These are phyloP conservation scores for Myotis davidii DNA, from an alignment of 2,113 vertebrate species.

Conservation along the genomic window DNA sequence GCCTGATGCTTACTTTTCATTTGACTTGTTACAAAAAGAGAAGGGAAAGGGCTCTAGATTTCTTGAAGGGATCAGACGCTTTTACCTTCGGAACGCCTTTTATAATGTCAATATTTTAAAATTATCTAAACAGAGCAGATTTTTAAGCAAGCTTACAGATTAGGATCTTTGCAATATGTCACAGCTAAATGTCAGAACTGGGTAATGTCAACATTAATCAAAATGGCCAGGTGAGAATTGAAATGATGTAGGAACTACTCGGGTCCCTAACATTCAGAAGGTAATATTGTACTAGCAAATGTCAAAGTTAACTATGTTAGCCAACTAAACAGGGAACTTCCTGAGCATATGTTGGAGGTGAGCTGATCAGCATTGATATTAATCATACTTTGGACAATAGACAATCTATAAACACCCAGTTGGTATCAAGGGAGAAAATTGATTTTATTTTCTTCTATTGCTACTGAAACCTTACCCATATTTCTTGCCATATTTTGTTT, in stretches of 20 bases:
- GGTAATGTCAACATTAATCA: conserved; percentile 68
- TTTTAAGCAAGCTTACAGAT: conserved; percentile 70
- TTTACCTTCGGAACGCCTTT: conserved; percentile 47
- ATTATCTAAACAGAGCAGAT: conserved; percentile 26
- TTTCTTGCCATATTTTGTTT: conserved; percentile 33
- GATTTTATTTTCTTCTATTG: conserved; percentile 23
- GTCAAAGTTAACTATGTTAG: conserved; percentile 57
- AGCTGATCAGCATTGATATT: conserved; percentile 28
- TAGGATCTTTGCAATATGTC: conserved; percentile 57
- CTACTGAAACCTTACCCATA: conserved; percentile 10
- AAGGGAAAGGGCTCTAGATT: neutral
- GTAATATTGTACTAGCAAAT: conserved; percentile 35
- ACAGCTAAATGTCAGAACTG: conserved; percentile 61
- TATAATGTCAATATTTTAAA: conserved; percentile 63
- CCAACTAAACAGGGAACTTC: neutral
- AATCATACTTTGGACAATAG: conserved; percentile 50
- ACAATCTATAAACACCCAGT: conserved; percentile 2
- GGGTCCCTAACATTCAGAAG: conserved; percentile 1
- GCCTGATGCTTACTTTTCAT: conserved; percentile 35
- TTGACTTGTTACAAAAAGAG: conserved; percentile 35
- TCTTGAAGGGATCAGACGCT: conserved; percentile 36
- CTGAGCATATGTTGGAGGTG: neutral
- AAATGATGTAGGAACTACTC: conserved; percentile 12
- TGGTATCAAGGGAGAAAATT: conserved; percentile 44
- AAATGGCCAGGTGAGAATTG: conserved; percentile 41